These are phyloP conservation scores for Drosophila falleni DNA, from an alignment of 2,888 invertebrate species.

Conservation along the genomic window DNA sequence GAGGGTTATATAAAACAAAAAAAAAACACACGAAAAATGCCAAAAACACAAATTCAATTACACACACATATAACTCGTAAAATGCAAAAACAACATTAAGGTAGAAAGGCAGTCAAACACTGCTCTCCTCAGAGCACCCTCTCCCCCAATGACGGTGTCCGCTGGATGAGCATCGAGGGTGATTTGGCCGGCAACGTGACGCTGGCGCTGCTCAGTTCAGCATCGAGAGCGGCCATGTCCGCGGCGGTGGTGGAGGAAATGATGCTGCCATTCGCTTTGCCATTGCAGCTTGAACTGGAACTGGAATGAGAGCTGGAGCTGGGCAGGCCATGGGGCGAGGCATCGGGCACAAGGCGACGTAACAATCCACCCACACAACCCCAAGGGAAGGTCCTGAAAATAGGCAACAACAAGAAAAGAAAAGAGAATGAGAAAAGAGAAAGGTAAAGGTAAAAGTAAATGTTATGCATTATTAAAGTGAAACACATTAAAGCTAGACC, in stretches of 20 bases:
- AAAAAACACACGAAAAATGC: constrained; percentile 52
- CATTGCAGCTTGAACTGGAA: constrained; percentile 24
- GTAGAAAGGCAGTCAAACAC: background rate
- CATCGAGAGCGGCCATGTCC: constrained; percentile 69
- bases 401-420: constrained; percentile 26
- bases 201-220: constrained; percentile 63
- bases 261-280: constrained; percentile 39
- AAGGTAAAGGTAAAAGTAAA: constrained; percentile 38
- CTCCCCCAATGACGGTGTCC: constrained; percentile 85
- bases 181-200: constrained; percentile 80
- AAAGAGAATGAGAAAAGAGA: constrained; percentile 6
- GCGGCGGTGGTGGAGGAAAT: constrained; percentile 38
- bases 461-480: constrained; percentile 76
- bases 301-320: constrained; percentile 26
- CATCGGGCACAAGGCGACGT: constrained; percentile 89
- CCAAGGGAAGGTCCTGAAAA: constrained; percentile 91
- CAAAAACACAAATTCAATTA: constrained; percentile 77
- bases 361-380: constrained; percentile 89
- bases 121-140: constrained; percentile 82
- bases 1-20: background rate
- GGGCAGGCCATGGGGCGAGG: constrained; percentile 86
- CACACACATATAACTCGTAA: constrained; percentile 70
- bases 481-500: constrained; percentile 74
- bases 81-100: constrained; percentile 53
- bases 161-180: constrained; percentile 84